Base-by-base conservation (phyloP, 2,113 vertebrate species). In the Ictalurus punctatus region DNA sequence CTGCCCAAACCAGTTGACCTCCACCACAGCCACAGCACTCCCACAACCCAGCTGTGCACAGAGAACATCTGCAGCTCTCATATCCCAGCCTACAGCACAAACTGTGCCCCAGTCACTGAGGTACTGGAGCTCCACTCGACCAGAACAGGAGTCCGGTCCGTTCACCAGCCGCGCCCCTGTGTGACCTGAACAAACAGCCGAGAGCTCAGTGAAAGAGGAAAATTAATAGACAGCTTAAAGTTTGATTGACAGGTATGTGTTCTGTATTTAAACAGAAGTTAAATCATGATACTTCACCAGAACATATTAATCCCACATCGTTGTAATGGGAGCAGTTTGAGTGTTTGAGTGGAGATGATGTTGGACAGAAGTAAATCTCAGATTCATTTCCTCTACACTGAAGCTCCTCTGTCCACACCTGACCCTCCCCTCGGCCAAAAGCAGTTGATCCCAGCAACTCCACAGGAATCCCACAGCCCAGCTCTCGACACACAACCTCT, bases 71-170 rank as follows among this genome's bases (percentile, higher is more conserved):
- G 48, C 48, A 52, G 48, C 48, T 52, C 78, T 87, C 54, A 89
- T 91, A 65, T 91, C 87, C 92, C 91, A 92, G 67, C 37, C 58
- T 54, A 59, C 85, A 90, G 81, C 83, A 84, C 92, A 92, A 65
- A 91, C 76, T 69, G 48, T 52, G 48, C 78, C 61, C 87, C 85
- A 90, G 7, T 52, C 48, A 21, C 37, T 37, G 56, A 58, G 54
- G 71, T 87, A 79, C 76, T 48, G 48, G 34, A 10, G 44, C 37
- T 92, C 89, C 4, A 92, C 90, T 83, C 90, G 25, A 76, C 90
- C 90, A 86, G 90, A 88, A 65, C 90, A 88, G 40, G 1, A 19
- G n/a, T 76, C 67, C 34, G 34, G 34, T 34, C 34, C 34, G 1
- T 34, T 34, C 34, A 34, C 34, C 34, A 34, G 34, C 34, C 34